phyloP scores from a whole-genome alignment of 2,888 invertebrate species.

The Rhaphigaster nebulosa region DNA sequence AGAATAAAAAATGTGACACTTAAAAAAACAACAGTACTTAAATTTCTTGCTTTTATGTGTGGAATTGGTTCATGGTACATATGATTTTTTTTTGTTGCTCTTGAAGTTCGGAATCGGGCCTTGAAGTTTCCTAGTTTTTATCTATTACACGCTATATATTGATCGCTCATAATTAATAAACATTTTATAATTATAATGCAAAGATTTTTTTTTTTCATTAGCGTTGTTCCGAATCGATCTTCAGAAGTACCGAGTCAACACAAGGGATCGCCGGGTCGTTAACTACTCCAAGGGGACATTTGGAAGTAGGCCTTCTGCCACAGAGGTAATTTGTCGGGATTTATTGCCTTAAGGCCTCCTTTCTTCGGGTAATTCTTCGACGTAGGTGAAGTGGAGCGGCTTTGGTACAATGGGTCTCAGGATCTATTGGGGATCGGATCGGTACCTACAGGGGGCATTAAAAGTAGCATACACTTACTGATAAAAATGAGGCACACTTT shows the following conservation, averaged over 20 bases:
- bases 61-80: too few relatives aligned
- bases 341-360: background rate
- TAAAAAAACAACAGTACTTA: too few relatives aligned
- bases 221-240: background rate
- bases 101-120: too few relatives aligned
- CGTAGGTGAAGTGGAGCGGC: background rate
- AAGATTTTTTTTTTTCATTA: background rate
- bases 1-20: too few relatives aligned
- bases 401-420: background rate
- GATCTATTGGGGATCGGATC: background rate
- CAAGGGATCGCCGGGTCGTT: background rate
- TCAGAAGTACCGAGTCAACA: background rate
- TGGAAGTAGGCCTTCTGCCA: constrained; percentile 6
- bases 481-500: background rate
- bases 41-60: too few relatives aligned
- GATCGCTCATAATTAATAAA: too few relatives aligned
- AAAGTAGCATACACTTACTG: background rate
- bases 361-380: constrained; percentile 19
- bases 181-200: too few relatives aligned
- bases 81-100: too few relatives aligned
- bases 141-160: too few relatives aligned
- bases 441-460: background rate
- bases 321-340: constrained; percentile 24
- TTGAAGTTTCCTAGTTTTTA: too few relatives aligned
- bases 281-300: background rate